These are phyloP conservation scores for Sciurus carolinensis DNA, from an alignment of 2,797 vertebrate species.

Conservation along the genomic window DNA sequence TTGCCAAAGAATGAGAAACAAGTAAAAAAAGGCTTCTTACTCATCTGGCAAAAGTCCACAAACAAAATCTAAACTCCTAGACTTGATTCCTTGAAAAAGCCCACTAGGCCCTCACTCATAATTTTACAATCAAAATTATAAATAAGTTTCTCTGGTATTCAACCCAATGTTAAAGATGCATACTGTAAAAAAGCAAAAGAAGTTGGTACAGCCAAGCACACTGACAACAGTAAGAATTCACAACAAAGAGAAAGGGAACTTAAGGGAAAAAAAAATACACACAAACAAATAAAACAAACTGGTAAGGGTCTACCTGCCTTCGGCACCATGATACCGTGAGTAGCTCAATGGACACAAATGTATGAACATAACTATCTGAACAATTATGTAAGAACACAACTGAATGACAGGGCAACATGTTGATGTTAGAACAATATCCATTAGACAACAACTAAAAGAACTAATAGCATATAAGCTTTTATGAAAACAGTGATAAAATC, in stretches of 20 bases:
- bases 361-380: neutral
- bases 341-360: neutral
- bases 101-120: neutral
- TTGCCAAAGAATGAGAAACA: neutral
- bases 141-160: neutral
- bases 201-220: neutral
- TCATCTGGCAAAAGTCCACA: neutral
- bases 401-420: neutral
- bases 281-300: neutral
- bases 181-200: neutral
- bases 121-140: neutral
- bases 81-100: neutral
- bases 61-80: neutral
- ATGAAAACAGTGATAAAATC: neutral
- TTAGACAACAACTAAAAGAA: neutral
- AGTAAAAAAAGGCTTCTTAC: neutral
- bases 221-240: neutral
- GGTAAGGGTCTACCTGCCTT: neutral
- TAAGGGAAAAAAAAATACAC: neutral
- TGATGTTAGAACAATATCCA: neutral
- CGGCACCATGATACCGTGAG: neutral
- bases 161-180: neutral
- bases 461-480: neutral
- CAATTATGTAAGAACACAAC: neutral
- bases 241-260: neutral